A percentile compares a stretch with the other conserved stretches of the same genome.
Conservation (phyloP, 2,113 vertebrate species). For the Anas platyrhynchos region DNA sequence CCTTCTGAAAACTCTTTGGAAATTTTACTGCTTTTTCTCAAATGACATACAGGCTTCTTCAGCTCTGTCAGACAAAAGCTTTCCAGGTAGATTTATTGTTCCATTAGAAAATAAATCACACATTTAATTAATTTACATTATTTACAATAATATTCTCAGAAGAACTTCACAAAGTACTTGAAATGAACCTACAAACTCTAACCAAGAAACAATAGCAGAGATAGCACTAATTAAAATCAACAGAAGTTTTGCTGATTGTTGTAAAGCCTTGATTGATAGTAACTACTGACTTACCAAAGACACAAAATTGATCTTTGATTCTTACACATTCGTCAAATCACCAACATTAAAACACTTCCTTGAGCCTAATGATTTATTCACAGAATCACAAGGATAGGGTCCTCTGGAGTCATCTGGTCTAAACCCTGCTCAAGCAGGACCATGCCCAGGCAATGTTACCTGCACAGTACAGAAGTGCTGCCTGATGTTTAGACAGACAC, state of each 20-base stretch:
- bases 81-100: not conserved
- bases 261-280: not conserved
- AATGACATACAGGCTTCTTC: not conserved
- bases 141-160: not conserved
- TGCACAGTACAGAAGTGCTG: not conserved
- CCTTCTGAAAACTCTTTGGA: not conserved
- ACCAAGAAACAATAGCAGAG: not conserved
- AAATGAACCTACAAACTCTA: not conserved
- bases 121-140: conserved; percentile 1
- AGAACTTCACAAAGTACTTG: not conserved
- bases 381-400: not conserved
- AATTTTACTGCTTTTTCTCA: not conserved
- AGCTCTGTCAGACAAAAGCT: not conserved
- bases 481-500: not conserved
- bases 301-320: not conserved
- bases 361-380: not conserved
- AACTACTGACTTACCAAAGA: not conserved
- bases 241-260: not conserved
- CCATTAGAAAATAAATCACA: conserved; percentile 34
- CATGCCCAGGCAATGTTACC: not conserved
- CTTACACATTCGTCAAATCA: not conserved
- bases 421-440: accelerated
- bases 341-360: not conserved
- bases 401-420: not conserved
- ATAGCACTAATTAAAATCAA: not conserved